A percentile compares a stretch with the other conserved stretches of the same genome.
These are phyloP conservation scores for Euleptes europaea DNA, from an alignment of 2,113 vertebrate genomes.

Conservation along the genomic window DNA sequence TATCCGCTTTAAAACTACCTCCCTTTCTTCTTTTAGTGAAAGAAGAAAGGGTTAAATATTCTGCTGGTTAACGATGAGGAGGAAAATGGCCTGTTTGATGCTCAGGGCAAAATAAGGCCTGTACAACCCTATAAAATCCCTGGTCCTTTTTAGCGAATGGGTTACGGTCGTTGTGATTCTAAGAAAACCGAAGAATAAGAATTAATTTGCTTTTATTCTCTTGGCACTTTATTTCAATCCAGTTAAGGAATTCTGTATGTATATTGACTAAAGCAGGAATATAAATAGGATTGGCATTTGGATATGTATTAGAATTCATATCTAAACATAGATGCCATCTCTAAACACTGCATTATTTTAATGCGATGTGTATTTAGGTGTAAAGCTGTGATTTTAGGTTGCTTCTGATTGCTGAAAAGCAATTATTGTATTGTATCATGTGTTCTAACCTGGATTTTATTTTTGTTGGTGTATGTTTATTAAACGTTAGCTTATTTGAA, in stretches of 20 bases:
- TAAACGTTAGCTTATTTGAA: too few relatives aligned
- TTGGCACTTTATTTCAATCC: background rate
- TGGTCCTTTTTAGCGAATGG: conserved; percentile 32
- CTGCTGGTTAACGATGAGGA: conserved; percentile 42
- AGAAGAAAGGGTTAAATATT: conserved; percentile 16
- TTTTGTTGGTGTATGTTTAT: too few relatives aligned
- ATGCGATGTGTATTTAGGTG: background rate
- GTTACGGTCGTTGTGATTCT: conserved; percentile 6
- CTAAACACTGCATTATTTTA: background rate
- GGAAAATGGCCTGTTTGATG: conserved; percentile 11
- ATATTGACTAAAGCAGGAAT: background rate
- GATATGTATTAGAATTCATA: background rate
- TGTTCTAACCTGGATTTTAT: too few relatives aligned
- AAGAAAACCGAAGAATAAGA: background rate
- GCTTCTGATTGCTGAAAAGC: too few relatives aligned
- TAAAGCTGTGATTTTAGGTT: too few relatives aligned
- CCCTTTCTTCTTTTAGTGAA: conserved; percentile 49
- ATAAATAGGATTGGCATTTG: background rate
- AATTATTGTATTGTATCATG: too few relatives aligned
- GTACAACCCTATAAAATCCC: conserved; percentile 51
- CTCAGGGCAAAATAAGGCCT: conserved; percentile 53
- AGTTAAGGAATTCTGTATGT: background rate
- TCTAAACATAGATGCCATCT: background rate
- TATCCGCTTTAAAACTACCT: conserved; percentile 36
- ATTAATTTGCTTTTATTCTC: background rate